Base-by-base conservation (phyloP, 2,797 vertebrate genomes). In the Argentina silus region DNA sequence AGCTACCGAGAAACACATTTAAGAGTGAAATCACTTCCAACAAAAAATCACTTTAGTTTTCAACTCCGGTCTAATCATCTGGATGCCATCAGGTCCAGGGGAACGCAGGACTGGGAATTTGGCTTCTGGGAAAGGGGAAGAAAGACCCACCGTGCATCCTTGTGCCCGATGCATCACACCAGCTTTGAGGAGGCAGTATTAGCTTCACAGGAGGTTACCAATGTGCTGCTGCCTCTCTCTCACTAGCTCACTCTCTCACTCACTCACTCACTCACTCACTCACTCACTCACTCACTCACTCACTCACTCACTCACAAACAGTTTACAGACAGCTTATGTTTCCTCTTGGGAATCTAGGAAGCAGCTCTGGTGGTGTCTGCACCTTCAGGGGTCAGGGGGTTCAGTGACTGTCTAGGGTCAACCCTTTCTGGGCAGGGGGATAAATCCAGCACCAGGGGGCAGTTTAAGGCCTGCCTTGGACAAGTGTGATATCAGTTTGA, bases 1-100 rank as follows among this genome's bases (percentile, higher is more conserved):
- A 86, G 92, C 91, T 83, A 87, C 89, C 87, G 83, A 73, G 83
- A 92, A 94, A 93, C 93, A 92, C 87, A 91, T 91, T 92, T 89
- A 91, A 87, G 94, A 93, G 91, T 92, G 93, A 95, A 94, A 94
- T 82, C 85, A 92, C 87, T 94, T 93, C 90, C 94, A 92, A 91
- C 89, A 90, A 94, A 94, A 93, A 92, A 47, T 91, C 93, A 90
- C 87, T 92, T 87, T 87, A 91, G 45, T 91, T 89, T 90, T 91
- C 81, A 78, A 57, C 62, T 7, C 6, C 15, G 7, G 87, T 89
- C 87, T 90, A 90, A 93, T 94, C 85, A 92, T 93, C 92, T 87
- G 87, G 88, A 92, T 89, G 86, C 88, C 91, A 90, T 91, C 88
- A 88, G 86, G 85, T 79, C 86, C 83, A 44, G 19, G 48, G 70